phyloP scores from a whole-genome alignment of 2,888 invertebrate genomes.

The Uropetala carovei region DNA sequence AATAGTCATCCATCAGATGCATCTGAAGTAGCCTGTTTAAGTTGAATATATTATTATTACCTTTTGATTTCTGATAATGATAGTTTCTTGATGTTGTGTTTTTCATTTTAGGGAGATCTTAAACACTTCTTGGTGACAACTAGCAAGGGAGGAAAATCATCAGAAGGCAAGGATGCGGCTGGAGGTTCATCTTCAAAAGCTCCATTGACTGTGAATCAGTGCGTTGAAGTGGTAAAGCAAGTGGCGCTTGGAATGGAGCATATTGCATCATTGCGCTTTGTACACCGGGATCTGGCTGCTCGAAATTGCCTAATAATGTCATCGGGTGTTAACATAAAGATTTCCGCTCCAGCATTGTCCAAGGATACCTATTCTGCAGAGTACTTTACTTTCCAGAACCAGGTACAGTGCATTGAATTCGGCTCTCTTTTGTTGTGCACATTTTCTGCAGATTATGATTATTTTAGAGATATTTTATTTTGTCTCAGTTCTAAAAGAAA shows the following conservation, averaged over 20 bases:
- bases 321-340: slow-evolving; percentile 87
- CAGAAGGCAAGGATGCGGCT: slow-evolving; percentile 31
- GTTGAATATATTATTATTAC: not conserved
- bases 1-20: no score
- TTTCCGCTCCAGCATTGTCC: slow-evolving; percentile 87
- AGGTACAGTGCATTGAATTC: slow-evolving; percentile 75
- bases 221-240: slow-evolving; percentile 83
- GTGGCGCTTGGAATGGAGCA: slow-evolving; percentile 90
- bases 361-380: slow-evolving; percentile 93
- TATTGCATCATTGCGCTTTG: slow-evolving; percentile 84
- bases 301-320: slow-evolving; percentile 91
- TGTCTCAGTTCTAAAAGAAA: not conserved
- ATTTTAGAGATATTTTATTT: not conserved
- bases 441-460: not conserved
- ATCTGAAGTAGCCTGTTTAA: not conserved
- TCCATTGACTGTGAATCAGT: slow-evolving; percentile 82
- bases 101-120: slow-evolving; percentile 86
- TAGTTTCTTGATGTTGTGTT: slow-evolving; percentile 66
- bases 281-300: slow-evolving; percentile 95
- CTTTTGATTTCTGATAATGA: not conserved
- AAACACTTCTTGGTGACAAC: slow-evolving; percentile 91
- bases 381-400: slow-evolving; percentile 90
- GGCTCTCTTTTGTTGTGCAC: not conserved
- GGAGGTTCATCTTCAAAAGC: slow-evolving; percentile 72
- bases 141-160: not conserved